Base-by-base conservation (phyloP, 1,140 invertebrate species). In the Chlorops oryzae region DNA sequence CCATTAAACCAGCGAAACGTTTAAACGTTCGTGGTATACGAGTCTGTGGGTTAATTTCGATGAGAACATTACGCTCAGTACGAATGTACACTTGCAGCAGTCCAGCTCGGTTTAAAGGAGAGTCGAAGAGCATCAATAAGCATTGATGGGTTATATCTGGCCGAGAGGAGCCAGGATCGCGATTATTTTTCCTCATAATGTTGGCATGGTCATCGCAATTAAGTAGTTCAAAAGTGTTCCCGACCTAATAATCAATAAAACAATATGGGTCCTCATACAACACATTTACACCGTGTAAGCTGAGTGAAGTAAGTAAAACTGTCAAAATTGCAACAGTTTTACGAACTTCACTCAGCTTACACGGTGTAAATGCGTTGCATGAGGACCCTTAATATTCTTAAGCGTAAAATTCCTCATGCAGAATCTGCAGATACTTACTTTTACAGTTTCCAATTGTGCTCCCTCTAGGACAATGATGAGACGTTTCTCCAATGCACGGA, bases 31-130 rank as follows among this genome's bases (percentile, higher is more conserved):
- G 81, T 1, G 97, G 97, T 69, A 99, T 96, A 65, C 96, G 84
- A 7, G 95, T 99, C 74, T 98, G 95, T 38, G 97, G 96, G 77
- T 96, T 95, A 20, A 99, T 85, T 85, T 99, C 94, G 63, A 99
- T 98, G 0, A 99, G 75, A 37, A 98, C 93, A 83, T 98, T 98
- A 67, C 92, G 90, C 61, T 87, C 89, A 32, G 96, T 99, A 57
- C 92, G 90, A 52, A 99, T 81, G 68, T 96, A 99, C 1, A 99
- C 92, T 78, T 91, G 88, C 13, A 92, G 70, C 9, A 92, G 72
- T 13, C 90, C 92, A 48, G 92, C 90, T 60, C 92, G 75, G 64
- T 98, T 99, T 13, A 99, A 74, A 0, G 96, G 95, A 61, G 91
- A 96, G 65, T 99, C 95, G 75, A 98, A 84, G 28, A 99, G 76